Base-by-base conservation (phyloP, 2,797 vertebrate species). In the Meriones psammophilus region DNA sequence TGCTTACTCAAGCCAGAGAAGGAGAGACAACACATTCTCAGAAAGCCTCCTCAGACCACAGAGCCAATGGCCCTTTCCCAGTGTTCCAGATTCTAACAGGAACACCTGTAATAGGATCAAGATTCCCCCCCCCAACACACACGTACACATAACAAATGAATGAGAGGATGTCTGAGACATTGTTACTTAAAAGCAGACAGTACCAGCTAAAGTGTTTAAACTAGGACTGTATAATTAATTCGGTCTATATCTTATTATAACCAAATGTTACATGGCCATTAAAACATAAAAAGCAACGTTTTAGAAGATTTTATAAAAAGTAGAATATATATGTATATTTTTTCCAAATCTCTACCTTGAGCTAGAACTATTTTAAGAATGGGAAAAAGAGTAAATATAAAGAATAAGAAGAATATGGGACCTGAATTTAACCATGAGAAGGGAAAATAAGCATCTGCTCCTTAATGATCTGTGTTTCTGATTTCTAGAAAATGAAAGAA, bases 351-450 rank as follows among this genome's bases (percentile, higher is more conserved):
- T 91, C 30, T 78, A 33, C 62, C 86, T 64, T 86, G 62, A 88
- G 1, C 12, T 77, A 80, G 28, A 91, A 15, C 46, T 91, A 91
- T 50, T 94, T 68, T 80, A 85, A 87, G n/a, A 13, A 62, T 5
- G 60, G 81, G 76, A 73, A 58, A 60, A 94, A 2, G 50, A 50
- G 50, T 50, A 50, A 50, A 10, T 50, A 50, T 50, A 8, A 50
- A 50, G 50, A 8, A 10, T 50, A 50, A 50, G 50, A 50, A 50
- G 79, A 58, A 74, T 18, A 3, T 89, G 39, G 76, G 36, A 42
- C 66, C 60, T 74, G 6, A 89, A 88, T 87, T 95, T 83, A 95
- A 71, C 33, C 66, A 73, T 87, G 28, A 62, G 36, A 60, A 91
- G 36, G 46, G 91, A 97, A 90, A 28, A 92, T 15, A 46, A 86